phyloP scores from a whole-genome alignment of 35 echinoderm and acorn worm genomes.

The Heliocidaris tuberculata region DNA sequence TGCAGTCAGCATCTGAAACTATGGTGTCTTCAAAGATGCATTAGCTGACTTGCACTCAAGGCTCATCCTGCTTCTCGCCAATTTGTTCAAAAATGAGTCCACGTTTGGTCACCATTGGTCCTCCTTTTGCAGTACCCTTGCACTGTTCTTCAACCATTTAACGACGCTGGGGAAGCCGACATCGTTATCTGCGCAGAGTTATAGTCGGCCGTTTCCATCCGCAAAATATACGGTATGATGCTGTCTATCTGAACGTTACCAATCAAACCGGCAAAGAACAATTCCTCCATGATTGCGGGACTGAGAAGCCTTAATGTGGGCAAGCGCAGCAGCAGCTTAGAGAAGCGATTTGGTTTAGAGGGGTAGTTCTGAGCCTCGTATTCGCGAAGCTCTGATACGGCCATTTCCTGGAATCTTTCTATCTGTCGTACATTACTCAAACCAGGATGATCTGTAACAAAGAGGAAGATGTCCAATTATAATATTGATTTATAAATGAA shows the following conservation, averaged over 20 bases:
- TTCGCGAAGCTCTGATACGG: conserved; percentile 75
- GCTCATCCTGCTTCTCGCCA: background rate
- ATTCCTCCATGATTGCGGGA: conserved; percentile 96
- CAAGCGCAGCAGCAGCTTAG: conserved; percentile 81
- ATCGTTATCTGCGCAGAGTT: conserved; percentile 88
- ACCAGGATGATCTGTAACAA: conserved; percentile 89
- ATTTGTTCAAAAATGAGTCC: background rate
- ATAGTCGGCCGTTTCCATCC: conserved; percentile 99
- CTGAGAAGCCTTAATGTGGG: conserved; percentile 86
- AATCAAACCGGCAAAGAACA: conserved; percentile 99
- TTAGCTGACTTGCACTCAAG: background rate
- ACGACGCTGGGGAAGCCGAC: conserved; percentile 24
- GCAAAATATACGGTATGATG: conserved; percentile 97
- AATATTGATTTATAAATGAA: too few species aligned
- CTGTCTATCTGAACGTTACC: conserved; percentile 99
- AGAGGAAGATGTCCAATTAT: background rate
- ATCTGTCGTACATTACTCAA: conserved; percentile 82
- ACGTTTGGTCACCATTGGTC: conserved; percentile 10
- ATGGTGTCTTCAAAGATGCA: background rate
- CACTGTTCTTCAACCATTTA: background rate
- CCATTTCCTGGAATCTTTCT: conserved; percentile 93
- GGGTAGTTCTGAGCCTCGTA: conserved; percentile 82
- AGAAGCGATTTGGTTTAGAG: conserved; percentile 72
- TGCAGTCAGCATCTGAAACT: background rate
- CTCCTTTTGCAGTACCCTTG: background rate